Evolutionary conservation across 1,140 invertebrate genomes (phyloP).

Genomic region (Diplogasteroides magnus): DNA sequence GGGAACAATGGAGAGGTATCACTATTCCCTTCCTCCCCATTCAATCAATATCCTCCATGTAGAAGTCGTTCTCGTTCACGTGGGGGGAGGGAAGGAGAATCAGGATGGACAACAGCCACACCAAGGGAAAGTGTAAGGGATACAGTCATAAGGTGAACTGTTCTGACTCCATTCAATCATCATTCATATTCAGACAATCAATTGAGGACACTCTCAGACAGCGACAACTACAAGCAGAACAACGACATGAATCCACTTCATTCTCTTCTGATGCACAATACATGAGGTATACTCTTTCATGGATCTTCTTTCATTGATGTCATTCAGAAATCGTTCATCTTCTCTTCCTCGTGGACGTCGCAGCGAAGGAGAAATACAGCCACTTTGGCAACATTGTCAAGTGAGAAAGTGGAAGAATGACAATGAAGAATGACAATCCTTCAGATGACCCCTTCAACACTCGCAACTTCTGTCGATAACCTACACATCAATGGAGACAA

Average conservation of each 20-base stretch:
- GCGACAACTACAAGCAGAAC: background rate
- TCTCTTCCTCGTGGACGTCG: slow-evolving; percentile 16
- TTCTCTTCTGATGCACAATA: too few species aligned
- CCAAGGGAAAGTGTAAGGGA: background rate
- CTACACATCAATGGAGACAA: slow-evolving; percentile 9
- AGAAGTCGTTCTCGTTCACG: background rate
- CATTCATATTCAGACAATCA: background rate
- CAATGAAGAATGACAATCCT: background rate
- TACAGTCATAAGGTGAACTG: background rate
- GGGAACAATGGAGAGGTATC: too few species aligned
- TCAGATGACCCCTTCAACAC: background rate
- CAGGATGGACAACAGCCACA: too few species aligned
- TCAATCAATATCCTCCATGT: background rate
- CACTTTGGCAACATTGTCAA: slow-evolving; percentile 2
- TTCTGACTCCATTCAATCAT: background rate
- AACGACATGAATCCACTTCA: too few species aligned
- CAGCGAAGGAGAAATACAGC: background rate
- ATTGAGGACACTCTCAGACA: background rate
- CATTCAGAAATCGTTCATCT: slow-evolving; percentile 12
- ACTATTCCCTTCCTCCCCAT: background rate
- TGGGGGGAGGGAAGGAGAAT: background rate
- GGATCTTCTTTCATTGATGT: too few species aligned
- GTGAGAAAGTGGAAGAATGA: slow-evolving; percentile 12
- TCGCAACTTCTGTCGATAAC: slow-evolving; percentile 19
- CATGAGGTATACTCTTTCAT: too few species aligned